These are phyloP conservation scores for Rafetus swinhoei DNA, from an alignment of 2,113 vertebrate genomes.

Conservation along the genomic window DNA sequence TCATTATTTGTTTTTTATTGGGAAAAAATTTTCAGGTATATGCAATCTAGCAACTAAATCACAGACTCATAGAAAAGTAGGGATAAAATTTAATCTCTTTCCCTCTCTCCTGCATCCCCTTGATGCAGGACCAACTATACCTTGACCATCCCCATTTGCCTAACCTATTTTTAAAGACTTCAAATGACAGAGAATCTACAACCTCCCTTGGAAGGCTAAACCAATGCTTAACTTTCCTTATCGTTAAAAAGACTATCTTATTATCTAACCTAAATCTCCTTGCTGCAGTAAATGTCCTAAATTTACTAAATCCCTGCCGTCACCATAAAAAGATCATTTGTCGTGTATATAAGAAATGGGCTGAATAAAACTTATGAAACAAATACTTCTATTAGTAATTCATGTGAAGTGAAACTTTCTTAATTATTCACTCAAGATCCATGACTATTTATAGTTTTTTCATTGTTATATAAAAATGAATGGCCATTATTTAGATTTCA, in stretches of 20 bases:
- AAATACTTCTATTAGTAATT: background rate
- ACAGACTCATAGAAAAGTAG: background rate
- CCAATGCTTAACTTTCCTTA: background rate
- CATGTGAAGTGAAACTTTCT: background rate
- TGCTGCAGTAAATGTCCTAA: background rate
- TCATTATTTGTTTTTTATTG: background rate
- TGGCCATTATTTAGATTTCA: slow-evolving; percentile 9
- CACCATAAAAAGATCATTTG: background rate
- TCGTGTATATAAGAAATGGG: background rate
- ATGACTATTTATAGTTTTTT: background rate
- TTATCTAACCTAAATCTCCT: background rate
- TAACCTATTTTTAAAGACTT: background rate
- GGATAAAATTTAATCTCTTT: background rate
- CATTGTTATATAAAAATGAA: slow-evolving; percentile 10
- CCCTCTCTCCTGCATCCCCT: background rate
- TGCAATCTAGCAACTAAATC: background rate
- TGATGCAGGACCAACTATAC: no score
- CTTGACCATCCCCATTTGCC: background rate
- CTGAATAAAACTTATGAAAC: background rate
- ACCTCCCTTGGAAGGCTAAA: background rate
- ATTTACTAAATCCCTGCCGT: background rate
- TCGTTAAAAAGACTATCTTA: background rate
- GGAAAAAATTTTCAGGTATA: background rate
- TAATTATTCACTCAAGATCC: background rate
- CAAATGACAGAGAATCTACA: background rate